Percentiles rank a stretch among this genome's conserved stretches.
These are phyloP conservation scores for Smutsia gigantea DNA, from an alignment of 2,797 vertebrate genomes.

Conservation along the genomic window DNA sequence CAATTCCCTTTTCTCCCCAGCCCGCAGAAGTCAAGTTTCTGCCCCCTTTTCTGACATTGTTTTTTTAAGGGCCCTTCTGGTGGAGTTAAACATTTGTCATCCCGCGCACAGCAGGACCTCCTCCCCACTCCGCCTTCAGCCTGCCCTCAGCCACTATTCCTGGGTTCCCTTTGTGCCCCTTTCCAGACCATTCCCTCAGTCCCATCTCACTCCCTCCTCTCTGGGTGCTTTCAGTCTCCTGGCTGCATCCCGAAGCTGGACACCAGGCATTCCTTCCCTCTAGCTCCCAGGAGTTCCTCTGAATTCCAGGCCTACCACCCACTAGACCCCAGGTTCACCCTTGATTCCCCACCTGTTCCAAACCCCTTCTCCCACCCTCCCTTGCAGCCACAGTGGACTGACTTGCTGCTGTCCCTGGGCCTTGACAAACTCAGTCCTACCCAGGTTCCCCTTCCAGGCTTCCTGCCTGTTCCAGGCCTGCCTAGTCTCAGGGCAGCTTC, in stretches of 20 bases:
- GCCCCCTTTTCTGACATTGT: not conserved
- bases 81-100: not conserved
- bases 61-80: not conserved
- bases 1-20: not conserved
- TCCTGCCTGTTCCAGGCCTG: not conserved
- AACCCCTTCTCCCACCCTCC: not conserved
- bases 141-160: not conserved
- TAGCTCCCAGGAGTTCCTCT: too few relatives aligned
- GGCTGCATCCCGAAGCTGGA: too few relatives aligned
- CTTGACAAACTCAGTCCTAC: not conserved
- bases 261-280: too few relatives aligned
- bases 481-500: not conserved
- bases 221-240: not conserved
- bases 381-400: not conserved
- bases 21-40: not conserved
- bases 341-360: not conserved
- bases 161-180: fast-evolving
- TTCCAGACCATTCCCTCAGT: not conserved
- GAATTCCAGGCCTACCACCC: not conserved
- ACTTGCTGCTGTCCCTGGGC: not conserved
- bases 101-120: too few relatives aligned
- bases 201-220: fast-evolving
- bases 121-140: not conserved
- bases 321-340: not conserved
- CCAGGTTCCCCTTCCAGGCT: not conserved